These are phyloP conservation scores for Zosterops borbonicus DNA, from an alignment of 2,113 vertebrate genomes.

Conservation along the genomic window DNA sequence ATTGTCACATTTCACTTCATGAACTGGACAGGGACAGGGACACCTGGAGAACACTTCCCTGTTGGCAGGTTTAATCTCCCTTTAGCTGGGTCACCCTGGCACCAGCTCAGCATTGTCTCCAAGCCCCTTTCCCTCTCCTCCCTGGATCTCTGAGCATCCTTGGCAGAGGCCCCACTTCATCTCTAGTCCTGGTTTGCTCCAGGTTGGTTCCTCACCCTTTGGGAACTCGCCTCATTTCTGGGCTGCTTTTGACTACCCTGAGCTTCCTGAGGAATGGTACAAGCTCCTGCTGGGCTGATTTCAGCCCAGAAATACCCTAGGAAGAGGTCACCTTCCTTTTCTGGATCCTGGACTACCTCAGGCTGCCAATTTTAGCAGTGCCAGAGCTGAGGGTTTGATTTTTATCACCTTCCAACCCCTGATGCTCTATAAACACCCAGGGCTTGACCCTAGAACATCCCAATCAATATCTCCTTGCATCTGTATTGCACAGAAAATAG, in stretches of 20 bases:
- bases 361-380: background rate
- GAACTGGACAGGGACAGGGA: background rate
- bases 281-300: background rate
- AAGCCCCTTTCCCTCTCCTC: background rate
- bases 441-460: background rate
- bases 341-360: background rate
- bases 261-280: background rate
- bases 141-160: background rate
- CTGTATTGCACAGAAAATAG: background rate
- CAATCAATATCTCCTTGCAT: background rate
- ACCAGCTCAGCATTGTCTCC: background rate
- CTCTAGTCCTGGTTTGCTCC: background rate
- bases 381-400: background rate
- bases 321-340: background rate
- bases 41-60: background rate
- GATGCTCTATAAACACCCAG: background rate
- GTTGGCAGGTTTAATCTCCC: background rate
- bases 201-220: accelerated
- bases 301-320: background rate
- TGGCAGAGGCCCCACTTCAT: background rate
- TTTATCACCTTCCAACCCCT: background rate
- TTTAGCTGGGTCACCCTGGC: background rate
- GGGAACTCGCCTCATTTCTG: background rate
- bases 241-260: background rate
- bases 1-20: background rate